Percentiles rank a stretch among this genome's conserved stretches.
phyloP scores from a whole-genome alignment of 2,797 vertebrate genomes.

The Lutjanus argentimaculatus region DNA sequence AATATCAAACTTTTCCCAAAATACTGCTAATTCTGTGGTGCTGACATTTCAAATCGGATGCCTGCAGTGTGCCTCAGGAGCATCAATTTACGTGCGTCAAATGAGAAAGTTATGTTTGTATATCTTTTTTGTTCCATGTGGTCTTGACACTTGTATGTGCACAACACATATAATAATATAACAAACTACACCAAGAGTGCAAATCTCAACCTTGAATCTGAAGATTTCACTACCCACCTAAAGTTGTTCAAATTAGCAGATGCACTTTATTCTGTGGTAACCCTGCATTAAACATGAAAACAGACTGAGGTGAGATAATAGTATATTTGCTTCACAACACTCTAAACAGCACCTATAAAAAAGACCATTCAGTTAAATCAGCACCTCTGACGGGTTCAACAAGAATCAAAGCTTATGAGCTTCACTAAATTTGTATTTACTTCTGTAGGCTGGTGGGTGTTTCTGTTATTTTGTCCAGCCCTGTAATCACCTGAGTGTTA shows the following conservation, averaged over 20 bases:
- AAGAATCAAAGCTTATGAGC: background rate
- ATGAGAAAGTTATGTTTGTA: too few species aligned
- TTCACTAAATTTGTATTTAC: background rate
- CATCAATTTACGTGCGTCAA: too few species aligned
- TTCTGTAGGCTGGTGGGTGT: background rate
- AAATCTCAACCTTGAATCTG: background rate
- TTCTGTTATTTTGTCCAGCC: slow-evolving; percentile 16
- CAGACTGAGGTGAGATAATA: background rate
- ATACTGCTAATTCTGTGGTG: too few species aligned
- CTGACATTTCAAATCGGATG: too few species aligned
- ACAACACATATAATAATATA: too few species aligned
- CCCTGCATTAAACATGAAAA: background rate
- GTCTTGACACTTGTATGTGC: too few species aligned
- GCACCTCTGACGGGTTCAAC: background rate
- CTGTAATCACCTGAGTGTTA: slow-evolving; percentile 13
- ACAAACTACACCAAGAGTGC: background rate
- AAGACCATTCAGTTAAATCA: background rate
- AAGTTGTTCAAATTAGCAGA: background rate
- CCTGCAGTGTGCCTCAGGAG: too few species aligned
- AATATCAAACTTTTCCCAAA: too few species aligned
- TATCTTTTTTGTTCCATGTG: too few species aligned
- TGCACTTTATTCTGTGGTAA: background rate
- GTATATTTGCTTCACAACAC: slow-evolving; percentile 5
- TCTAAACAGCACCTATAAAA: background rate
- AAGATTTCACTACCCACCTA: background rate